Evolutionary conservation across 1,140 invertebrate species (phyloP).

Genomic region (Paramacrobiotus metropolitanus): DNA sequence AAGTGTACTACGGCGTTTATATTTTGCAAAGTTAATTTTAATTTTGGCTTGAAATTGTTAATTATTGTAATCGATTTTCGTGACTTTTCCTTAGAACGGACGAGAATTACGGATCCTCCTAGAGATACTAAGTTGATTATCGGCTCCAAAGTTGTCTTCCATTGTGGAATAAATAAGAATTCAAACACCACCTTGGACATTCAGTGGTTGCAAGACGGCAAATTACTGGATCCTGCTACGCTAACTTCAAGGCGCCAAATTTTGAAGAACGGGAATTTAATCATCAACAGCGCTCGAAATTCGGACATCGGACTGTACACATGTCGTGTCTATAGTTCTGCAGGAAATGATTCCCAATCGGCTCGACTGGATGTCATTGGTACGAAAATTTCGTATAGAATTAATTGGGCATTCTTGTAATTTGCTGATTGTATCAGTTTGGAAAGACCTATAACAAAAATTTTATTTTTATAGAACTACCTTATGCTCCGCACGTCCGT

Average conservation of each 20-base stretch:
- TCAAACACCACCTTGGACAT: constrained; percentile 64
- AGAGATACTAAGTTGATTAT: constrained; percentile 63
- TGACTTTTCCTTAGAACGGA: constrained; percentile 45
- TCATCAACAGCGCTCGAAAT: constrained; percentile 25
- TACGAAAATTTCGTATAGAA: constrained; percentile 5
- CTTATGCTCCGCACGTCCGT: constrained; percentile 59
- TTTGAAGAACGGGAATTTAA: constrained; percentile 23
- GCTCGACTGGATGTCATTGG: constrained; percentile 56
- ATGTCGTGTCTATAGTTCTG: constrained; percentile 49
- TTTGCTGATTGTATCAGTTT: neutral
- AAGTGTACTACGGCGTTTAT: too few relatives aligned
- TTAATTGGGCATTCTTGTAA: neutral
- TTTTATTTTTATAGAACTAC: constrained; percentile 62
- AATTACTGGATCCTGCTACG: constrained; percentile 31
- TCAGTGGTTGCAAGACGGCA: constrained; percentile 67
- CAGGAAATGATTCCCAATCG: constrained; percentile 66
- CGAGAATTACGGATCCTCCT: constrained; percentile 71
- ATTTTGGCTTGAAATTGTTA: too few relatives aligned
- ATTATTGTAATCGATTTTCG: too few relatives aligned
- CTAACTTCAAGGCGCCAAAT: constrained; percentile 36
- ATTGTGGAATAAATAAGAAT: constrained; percentile 80
- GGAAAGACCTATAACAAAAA: too few relatives aligned
- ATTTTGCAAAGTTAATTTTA: too few relatives aligned
- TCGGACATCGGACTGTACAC: constrained; percentile 27
- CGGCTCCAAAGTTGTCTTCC: constrained; percentile 63